Conservation (phyloP, 2,113 vertebrate genomes). For the Brachyhypopomus occidentalis region DNA sequence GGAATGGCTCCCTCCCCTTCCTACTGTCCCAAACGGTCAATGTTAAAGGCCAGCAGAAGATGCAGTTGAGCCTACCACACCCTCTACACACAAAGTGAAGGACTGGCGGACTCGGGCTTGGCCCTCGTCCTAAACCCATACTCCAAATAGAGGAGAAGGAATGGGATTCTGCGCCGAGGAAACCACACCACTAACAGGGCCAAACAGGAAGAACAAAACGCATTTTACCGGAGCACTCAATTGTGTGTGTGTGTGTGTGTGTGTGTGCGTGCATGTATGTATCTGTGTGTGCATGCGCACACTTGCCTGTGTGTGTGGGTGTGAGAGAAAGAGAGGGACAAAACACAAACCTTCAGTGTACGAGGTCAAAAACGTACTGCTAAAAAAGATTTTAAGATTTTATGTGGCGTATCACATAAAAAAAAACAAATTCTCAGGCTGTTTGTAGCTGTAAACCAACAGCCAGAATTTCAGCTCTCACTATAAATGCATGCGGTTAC, state of each 20-base stretch:
- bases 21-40: not conserved
- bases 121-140: slow-evolving; percentile 62
- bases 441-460: not conserved
- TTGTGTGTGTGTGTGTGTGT: slow-evolving; percentile 43
- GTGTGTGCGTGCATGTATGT: not conserved
- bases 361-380: not conserved
- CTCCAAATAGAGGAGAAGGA: slow-evolving; percentile 66
- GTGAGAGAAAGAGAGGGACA: not conserved
- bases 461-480: slow-evolving; percentile 9
- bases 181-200: slow-evolving; percentile 63
- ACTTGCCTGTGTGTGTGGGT: too few species aligned
- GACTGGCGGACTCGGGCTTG: slow-evolving; percentile 50
- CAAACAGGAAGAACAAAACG: slow-evolving; percentile 59
- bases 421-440: not conserved
- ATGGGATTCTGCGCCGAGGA: slow-evolving; percentile 68
- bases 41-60: slow-evolving; percentile 12
- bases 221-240: slow-evolving; percentile 35
- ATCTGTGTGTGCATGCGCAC: too few species aligned
- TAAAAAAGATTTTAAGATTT: too few species aligned
- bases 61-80: slow-evolving; percentile 25
- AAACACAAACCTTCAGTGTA: not conserved
- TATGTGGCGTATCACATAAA: too few species aligned
- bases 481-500: slow-evolving; percentile 16
- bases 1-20: not conserved
- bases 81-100: slow-evolving; percentile 11